phyloP scores from a whole-genome alignment of 2,113 vertebrate genomes.

The Podarcis raffonei region DNA sequence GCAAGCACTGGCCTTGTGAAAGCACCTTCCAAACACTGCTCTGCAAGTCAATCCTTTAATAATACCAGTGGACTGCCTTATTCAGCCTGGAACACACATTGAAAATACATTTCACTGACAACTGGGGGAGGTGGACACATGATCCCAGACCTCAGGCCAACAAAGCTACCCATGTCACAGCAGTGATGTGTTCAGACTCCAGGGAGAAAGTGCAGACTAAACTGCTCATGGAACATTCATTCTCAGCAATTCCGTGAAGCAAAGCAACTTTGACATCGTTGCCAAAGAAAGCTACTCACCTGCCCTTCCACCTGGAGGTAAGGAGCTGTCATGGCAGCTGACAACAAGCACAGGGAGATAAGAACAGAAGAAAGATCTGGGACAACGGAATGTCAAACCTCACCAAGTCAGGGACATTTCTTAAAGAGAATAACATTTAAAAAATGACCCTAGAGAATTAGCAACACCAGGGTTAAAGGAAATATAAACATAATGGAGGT shows the following conservation, averaged over 20 bases:
- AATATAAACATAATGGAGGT: neutral
- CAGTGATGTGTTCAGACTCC: constrained; percentile 29
- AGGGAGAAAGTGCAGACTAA: constrained; percentile 37
- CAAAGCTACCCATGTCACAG: neutral
- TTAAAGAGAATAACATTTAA: constrained; percentile 35
- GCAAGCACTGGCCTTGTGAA: neutral
- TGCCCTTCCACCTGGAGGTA: constrained; percentile 47
- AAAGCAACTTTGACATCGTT: constrained; percentile 23
- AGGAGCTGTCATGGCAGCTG: constrained; percentile 18
- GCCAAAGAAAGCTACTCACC: constrained; percentile 40
- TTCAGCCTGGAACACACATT: neutral
- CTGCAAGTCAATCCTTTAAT: neutral
- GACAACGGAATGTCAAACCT: constrained; percentile 60
- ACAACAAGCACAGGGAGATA: constrained; percentile 35
- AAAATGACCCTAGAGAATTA: constrained; percentile 10
- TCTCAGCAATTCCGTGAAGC: constrained; percentile 22
- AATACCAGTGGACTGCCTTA: constrained; percentile 23
- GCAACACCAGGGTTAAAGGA: neutral
- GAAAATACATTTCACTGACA: neutral
- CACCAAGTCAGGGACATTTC: neutral
- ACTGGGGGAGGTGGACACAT: constrained; percentile 17
- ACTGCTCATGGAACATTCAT: constrained; percentile 35
- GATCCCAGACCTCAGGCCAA: constrained; percentile 27
- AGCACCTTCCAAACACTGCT: fast-evolving
- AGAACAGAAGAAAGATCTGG: constrained; percentile 56